Conservation (phyloP, 2,113 vertebrate species). For the Aix galericulata region DNA sequence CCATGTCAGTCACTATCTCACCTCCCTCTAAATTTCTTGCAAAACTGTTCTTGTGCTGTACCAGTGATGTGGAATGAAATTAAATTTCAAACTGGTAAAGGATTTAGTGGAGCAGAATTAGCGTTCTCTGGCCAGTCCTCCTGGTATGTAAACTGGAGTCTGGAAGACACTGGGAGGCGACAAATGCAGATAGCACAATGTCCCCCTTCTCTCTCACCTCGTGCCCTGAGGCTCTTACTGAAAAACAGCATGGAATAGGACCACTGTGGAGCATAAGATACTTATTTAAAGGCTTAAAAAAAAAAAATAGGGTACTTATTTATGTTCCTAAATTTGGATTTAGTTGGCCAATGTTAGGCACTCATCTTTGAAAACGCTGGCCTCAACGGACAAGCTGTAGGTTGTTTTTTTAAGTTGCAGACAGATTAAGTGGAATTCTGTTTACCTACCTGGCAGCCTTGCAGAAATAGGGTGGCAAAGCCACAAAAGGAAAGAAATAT, state of each 20-base stretch:
- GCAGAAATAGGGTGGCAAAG: background rate
- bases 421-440: background rate
- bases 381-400: background rate
- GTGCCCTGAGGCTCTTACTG: accelerated
- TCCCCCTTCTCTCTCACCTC: background rate
- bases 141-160: background rate
- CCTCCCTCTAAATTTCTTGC: background rate
- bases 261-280: background rate
- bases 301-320: background rate
- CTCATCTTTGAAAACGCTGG: background rate
- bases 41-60: background rate
- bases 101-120: background rate
- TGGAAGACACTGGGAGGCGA: background rate
- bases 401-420: background rate
- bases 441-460: constrained; percentile 25
- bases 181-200: background rate
- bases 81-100: background rate
- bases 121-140: background rate
- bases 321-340: background rate
- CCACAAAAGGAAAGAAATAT: background rate
- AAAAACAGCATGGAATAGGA: background rate
- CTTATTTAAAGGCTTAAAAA: background rate
- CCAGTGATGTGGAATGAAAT: background rate
- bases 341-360: background rate
- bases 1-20: background rate